phyloP scores from a whole-genome alignment of 1,140 invertebrate species.

The Olivierus martensii region DNA sequence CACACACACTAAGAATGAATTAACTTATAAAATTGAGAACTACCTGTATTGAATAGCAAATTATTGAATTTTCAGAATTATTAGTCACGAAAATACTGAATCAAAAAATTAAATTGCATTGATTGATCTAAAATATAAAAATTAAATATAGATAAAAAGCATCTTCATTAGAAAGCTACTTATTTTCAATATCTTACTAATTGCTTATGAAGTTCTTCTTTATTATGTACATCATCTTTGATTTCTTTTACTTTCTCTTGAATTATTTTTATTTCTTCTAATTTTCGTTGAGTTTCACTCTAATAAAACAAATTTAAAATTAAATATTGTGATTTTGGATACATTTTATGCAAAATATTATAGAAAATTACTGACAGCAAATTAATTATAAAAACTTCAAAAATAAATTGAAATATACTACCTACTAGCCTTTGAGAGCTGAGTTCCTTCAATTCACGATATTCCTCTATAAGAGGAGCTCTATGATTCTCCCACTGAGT shows the following conservation, averaged over 20 bases:
- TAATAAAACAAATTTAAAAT: too few relatives aligned
- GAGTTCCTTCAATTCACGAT: conserved; percentile 40
- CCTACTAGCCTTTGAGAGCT: conserved; percentile 43
- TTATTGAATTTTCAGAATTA: too few relatives aligned
- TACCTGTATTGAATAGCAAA: too few relatives aligned
- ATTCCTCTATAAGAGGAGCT: conserved; percentile 45
- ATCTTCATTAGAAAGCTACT: too few relatives aligned
- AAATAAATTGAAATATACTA: conserved; percentile 14
- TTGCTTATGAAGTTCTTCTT: conserved; percentile 36
- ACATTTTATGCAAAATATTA: too few relatives aligned
- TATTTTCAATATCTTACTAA: conserved; percentile 29
- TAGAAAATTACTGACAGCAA: neutral
- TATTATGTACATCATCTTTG: conserved; percentile 34
- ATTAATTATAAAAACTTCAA: conserved; percentile 13
- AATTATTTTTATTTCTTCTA: conserved; percentile 34
- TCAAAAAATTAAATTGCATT: too few relatives aligned
- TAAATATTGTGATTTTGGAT: conserved; percentile 12
- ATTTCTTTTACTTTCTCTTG: conserved; percentile 36
- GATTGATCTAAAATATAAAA: too few relatives aligned
- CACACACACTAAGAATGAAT: too few relatives aligned
- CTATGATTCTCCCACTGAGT: conserved; percentile 55
- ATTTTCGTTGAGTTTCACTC: conserved; percentile 35
- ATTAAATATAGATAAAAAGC: too few relatives aligned
- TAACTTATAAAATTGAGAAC: too few relatives aligned
- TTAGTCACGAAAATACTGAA: too few relatives aligned